These are phyloP conservation scores for Polyploca ridens DNA, from an alignment of 2,888 invertebrate species.

Conservation along the genomic window DNA sequence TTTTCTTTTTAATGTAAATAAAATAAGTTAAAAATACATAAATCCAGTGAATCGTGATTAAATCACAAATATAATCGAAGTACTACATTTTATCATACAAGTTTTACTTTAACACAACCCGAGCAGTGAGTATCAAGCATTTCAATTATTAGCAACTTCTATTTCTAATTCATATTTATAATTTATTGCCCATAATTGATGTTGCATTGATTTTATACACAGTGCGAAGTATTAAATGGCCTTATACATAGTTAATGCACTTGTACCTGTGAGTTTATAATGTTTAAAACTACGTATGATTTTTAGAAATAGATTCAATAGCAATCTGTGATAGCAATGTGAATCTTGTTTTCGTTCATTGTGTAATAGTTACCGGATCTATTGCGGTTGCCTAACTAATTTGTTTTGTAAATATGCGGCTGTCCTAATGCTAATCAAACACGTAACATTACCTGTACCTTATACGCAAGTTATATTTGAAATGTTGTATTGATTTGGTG, in stretches of 20 bases:
- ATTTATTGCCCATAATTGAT: neutral
- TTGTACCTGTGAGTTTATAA: neutral
- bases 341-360: neutral
- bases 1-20: constrained; percentile 30
- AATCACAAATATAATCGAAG: neutral
- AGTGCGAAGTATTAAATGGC: constrained; percentile 1
- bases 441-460: neutral
- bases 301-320: neutral
- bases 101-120: neutral
- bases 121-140: constrained; percentile 1
- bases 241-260: neutral
- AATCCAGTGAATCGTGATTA: constrained; percentile 3
- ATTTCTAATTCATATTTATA: neutral
- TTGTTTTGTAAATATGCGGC: constrained; percentile 10
- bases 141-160: neutral
- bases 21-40: constrained; percentile 22
- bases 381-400: constrained; percentile 11
- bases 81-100: neutral
- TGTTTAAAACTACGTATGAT: neutral
- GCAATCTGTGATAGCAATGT: no score
- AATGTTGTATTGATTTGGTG: neutral
- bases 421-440: neutral
- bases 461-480: neutral
- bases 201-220: neutral
- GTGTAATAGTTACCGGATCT: constrained; percentile 8